These are phyloP conservation scores for Himalopsyche kuldschensis DNA, from an alignment of 2,888 invertebrate genomes.

Conservation along the genomic window DNA sequence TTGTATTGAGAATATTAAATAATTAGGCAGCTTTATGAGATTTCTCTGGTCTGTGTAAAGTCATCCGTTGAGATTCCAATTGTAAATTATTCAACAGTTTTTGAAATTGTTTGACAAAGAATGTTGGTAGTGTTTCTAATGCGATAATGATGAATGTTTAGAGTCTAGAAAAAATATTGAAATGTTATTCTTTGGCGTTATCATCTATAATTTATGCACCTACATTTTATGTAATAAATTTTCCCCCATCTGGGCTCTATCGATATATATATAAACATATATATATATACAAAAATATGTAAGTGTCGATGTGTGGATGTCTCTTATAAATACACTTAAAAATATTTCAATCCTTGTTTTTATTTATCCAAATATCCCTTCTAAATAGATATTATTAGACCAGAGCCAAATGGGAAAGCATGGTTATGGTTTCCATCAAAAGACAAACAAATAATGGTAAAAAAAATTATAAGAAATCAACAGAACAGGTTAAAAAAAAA, in stretches of 20 bases:
- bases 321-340: conserved; percentile 36
- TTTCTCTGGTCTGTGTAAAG: conserved; percentile 22
- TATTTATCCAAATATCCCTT: background rate
- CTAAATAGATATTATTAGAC: too few relatives aligned
- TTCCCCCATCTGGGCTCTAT: conserved; percentile 39
- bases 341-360: conserved; percentile 16
- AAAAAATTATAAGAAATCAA: too few relatives aligned
- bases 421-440: too few relatives aligned
- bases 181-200: conserved; percentile 40
- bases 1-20: conserved; percentile 17
- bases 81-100: conserved; percentile 34
- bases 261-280: conserved; percentile 19
- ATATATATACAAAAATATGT: conserved; percentile 13
- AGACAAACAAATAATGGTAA: too few relatives aligned
- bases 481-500: too few relatives aligned
- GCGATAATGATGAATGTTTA: conserved; percentile 30
- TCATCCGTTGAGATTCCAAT: conserved; percentile 27
- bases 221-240: conserved; percentile 39
- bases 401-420: too few relatives aligned
- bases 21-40: conserved; percentile 35
- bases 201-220: conserved; percentile 41
- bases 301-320: conserved; percentile 41
- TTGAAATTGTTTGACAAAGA: conserved; percentile 32
- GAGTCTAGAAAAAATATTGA: conserved; percentile 37
- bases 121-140: conserved; percentile 37